Evolutionary conservation across 35 echinoderm and acorn worm species (phyloP), one percentile per base, ranked within the genome.

Genomic region (Holothuria glaberrima): DNA sequence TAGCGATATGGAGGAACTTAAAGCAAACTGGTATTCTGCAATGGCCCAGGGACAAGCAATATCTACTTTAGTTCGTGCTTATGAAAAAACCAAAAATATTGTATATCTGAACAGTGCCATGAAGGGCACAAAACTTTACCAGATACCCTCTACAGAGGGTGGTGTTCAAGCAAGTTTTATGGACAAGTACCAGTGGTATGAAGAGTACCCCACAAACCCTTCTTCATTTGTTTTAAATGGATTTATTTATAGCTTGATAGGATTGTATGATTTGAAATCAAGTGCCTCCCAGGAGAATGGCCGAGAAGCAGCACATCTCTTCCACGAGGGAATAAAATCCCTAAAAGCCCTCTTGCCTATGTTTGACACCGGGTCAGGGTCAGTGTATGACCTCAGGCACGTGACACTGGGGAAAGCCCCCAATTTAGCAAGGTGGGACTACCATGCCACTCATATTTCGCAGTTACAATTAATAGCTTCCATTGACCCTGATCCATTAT

Each of bases 1-100:
- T 30, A 88, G 90, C 28, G 83, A 89, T 10, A 91, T 97, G 92
- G 79, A 83, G 32, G 44, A 86, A 9, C 48, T 97, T 28, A 81
- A 83, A 31, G 87, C 94, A 19, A 91, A 89, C 20, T 97, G 94
- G 94, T 97, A 97, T 57, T 97, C 94, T 2, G 82, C 94, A 33
- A 97, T 97, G 94, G 94, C 91, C 22, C 94, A 97, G 83, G 94
- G 94, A 27, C 94, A 97, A 75, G 91, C 94, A 34, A 97, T 97
- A 79, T 97, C 94, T 9, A 90, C 89, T 24, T 59, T 97, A 45
- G 83, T 78, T 36, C 59, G 94, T 24, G 94, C 94, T 19, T 97
- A 89, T 77, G 75, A 82, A 14, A 79, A 75, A 27, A 93, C 94
- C 0, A 79, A 90, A 28, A 50, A 87, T 17, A 59, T 48, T n/a